Evolutionary conservation across 2,888 invertebrate genomes (phyloP).

Genomic region (Caradrina clavipalpis): DNA sequence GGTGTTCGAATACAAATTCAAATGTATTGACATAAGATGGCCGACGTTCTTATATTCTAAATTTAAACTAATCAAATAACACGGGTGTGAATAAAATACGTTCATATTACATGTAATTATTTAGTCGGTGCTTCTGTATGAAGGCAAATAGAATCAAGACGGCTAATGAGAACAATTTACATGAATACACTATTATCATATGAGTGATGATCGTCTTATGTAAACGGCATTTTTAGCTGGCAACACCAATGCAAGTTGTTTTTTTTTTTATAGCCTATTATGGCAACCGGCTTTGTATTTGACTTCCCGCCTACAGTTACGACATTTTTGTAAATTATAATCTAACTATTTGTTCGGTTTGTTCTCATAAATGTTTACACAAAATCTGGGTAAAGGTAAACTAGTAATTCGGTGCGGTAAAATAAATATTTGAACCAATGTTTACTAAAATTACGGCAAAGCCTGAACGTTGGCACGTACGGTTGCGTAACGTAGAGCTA

Average conservation of each 20-base stretch:
- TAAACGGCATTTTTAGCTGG: conserved; percentile 77
- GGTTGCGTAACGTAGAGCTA: conserved; percentile 7
- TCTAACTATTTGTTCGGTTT: conserved; percentile 58
- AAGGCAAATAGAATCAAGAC: conserved; percentile 77
- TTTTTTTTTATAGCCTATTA: conserved; percentile 81
- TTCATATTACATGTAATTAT: conserved; percentile 66
- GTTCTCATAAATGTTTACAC: conserved; percentile 53
- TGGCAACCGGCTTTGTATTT: conserved; percentile 77
- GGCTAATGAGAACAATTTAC: conserved; percentile 86
- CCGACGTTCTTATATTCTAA: conserved; percentile 20
- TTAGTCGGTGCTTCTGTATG: conserved; percentile 67
- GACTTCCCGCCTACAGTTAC: conserved; percentile 77
- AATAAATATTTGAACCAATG: conserved; percentile 35
- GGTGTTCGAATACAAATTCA: conserved; percentile 42
- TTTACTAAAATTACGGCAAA: conserved; percentile 27
- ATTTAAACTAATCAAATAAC: conserved; percentile 49
- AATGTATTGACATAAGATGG: conserved; percentile 47
- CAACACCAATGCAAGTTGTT: conserved; percentile 70
- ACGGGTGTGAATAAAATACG: conserved; percentile 61
- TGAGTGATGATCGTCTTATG: conserved; percentile 81
- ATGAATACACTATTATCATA: conserved; percentile 83
- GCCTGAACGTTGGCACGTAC: conserved; percentile 17
- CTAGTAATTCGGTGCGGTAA: conserved; percentile 31
- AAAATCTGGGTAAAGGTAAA: conserved; percentile 47
- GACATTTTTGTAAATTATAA: conserved; percentile 75